A percentile compares a stretch with the other conserved stretches of the same genome.
These are phyloP conservation scores for rabbit (Oryctolagus cuniculus) DNA, from an alignment of 2,113 vertebrate species.

Conservation along the genomic window mOryCun1.1 NC_091453.1:115624501-115625000, in stretches of 20 bases:
- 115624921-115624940: constrained; percentile 68
- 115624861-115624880: constrained; percentile 67
- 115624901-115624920: constrained; percentile 78
- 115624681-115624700: constrained; percentile 84
- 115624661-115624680: constrained; percentile 82
- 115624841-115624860: constrained; percentile 80
- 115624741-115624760: constrained; percentile 86
- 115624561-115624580: constrained; percentile 79
- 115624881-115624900: constrained; percentile 71
- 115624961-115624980: background rate
- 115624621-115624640: constrained; percentile 84
- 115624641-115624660: constrained; percentile 84
- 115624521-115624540: background rate
- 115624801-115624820: constrained; percentile 77
- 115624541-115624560: constrained; percentile 71
- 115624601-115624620: constrained; percentile 82
- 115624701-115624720: constrained; percentile 85
- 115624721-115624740: constrained; percentile 87
- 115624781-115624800: constrained; percentile 88
- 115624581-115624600: constrained; percentile 81
- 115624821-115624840: constrained; percentile 75
- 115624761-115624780: constrained; percentile 85
- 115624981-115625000: background rate
- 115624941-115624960: constrained; percentile 42
- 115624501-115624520: constrained; percentile 73